A percentile compares a stretch with the other conserved stretches of the same genome.
phyloP scores from a whole-genome alignment of 2,888 invertebrate genomes.

The Xylophagus ater region DNA sequence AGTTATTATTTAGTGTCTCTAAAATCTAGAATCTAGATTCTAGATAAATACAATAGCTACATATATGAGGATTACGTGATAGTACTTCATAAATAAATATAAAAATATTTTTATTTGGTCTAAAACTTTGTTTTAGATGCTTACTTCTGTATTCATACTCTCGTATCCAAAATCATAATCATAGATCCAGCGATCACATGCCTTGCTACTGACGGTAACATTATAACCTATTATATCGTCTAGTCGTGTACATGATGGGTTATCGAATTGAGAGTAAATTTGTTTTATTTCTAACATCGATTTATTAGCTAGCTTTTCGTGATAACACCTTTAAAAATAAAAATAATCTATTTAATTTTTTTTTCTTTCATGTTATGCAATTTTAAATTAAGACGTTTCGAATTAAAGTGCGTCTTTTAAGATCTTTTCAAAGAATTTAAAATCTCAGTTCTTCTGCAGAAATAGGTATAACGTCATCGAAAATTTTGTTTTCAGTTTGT shows the following conservation, averaged over 20 bases:
- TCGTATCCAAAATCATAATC: slow-evolving; percentile 45
- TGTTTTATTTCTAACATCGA: slow-evolving; percentile 33
- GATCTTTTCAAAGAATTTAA: no score
- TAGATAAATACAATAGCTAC: no score
- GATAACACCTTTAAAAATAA: slow-evolving; percentile 29
- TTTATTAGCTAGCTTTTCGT: slow-evolving; percentile 34
- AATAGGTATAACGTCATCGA: no score
- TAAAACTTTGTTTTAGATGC: no score
- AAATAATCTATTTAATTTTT: no score
- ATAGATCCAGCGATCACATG: slow-evolving; percentile 46
- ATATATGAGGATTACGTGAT: slow-evolving; percentile 1
- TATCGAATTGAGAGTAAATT: slow-evolving; percentile 31
- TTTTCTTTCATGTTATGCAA: no score
- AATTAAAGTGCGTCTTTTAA: no score
- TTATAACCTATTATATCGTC: slow-evolving; percentile 28
- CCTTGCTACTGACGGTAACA: slow-evolving; percentile 29
- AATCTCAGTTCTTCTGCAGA: no score
- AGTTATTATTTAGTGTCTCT: not conserved
- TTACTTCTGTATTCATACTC: slow-evolving; percentile 53
- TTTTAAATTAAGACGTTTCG: no score
- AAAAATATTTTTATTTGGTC: no score
- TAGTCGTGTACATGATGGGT: slow-evolving; percentile 34
- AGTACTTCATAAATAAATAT: no score
- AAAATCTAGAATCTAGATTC: not conserved
- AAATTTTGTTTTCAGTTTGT: no score